Percentiles rank a stretch among this genome's conserved stretches.
phyloP scores from a whole-genome alignment of 2,113 vertebrate species.

The Oryzias curvinotus region DNA sequence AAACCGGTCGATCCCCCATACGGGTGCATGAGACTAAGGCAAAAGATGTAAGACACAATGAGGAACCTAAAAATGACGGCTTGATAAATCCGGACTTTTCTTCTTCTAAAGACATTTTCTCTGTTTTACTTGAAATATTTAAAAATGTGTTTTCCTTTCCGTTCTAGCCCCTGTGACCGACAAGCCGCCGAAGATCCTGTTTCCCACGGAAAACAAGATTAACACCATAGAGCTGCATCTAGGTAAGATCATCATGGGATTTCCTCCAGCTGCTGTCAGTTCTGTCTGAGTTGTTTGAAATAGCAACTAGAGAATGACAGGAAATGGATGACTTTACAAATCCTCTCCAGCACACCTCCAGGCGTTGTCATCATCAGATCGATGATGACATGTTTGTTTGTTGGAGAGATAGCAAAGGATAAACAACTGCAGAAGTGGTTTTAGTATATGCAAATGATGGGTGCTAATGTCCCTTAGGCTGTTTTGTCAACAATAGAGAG shows the following conservation, averaged over 20 bases:
- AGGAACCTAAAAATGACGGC: too few species aligned
- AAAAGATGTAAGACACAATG: too few species aligned
- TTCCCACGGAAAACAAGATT: constrained; percentile 89
- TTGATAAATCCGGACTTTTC: too few species aligned
- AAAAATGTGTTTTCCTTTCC: constrained; percentile 32
- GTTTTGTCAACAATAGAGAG: constrained; percentile 69
- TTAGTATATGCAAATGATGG: constrained; percentile 51
- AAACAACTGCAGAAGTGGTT: constrained; percentile 34
- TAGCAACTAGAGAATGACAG: constrained; percentile 40
- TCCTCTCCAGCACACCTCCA: constrained; percentile 47
- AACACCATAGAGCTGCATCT: constrained; percentile 90
- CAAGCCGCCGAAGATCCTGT: constrained; percentile 93
- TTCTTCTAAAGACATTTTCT: background rate
- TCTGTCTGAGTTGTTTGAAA: constrained; percentile 35
- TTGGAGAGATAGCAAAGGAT: constrained; percentile 23
- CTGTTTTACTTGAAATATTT: background rate
- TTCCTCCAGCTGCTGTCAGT: constrained; percentile 42
- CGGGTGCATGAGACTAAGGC: too few species aligned
- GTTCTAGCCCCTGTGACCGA: constrained; percentile 92
- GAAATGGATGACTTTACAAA: constrained; percentile 59
- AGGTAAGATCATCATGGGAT: constrained; percentile 81
- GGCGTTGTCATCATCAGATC: constrained; percentile 50
- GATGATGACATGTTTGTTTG: constrained; percentile 52
- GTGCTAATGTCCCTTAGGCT: constrained; percentile 58
- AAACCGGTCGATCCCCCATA: too few species aligned